Evolutionary conservation across 2,888 invertebrate genomes (phyloP).

Genomic region (Ceramica pisi): DNA sequence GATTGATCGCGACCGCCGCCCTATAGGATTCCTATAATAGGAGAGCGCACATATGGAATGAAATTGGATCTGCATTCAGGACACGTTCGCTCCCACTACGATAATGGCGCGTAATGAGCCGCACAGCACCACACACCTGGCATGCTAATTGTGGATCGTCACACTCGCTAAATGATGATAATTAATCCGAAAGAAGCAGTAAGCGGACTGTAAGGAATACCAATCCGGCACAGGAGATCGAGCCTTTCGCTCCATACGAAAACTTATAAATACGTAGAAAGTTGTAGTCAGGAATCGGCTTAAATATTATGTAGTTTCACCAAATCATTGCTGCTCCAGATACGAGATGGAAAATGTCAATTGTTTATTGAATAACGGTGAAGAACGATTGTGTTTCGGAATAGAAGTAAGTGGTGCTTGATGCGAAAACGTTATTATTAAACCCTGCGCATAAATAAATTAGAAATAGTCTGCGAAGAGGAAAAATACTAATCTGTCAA

Average conservation of each 20-base stretch:
- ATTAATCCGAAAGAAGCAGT: slow-evolving; percentile 75
- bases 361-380: slow-evolving; percentile 23
- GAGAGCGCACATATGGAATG: slow-evolving; percentile 74
- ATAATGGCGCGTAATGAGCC: slow-evolving; percentile 85
- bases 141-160: slow-evolving; percentile 79
- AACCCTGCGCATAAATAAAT: slow-evolving; percentile 13
- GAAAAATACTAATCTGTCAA: slow-evolving; percentile 12
- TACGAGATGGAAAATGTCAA: slow-evolving; percentile 28
- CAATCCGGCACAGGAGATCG: slow-evolving; percentile 47
- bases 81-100: slow-evolving; percentile 81
- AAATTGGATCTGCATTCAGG: slow-evolving; percentile 76
- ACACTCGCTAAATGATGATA: slow-evolving; percentile 74
- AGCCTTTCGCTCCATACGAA: slow-evolving; percentile 60
- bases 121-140: slow-evolving; percentile 74
- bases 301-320: slow-evolving; percentile 38
- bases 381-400: slow-evolving; percentile 18
- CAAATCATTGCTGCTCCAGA: slow-evolving; percentile 34
- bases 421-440: slow-evolving; percentile 20
- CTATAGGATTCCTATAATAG: slow-evolving; percentile 63
- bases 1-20: slow-evolving; percentile 72
- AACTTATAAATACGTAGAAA: slow-evolving; percentile 57
- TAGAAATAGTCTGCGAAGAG: slow-evolving; percentile 14
- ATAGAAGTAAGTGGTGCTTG: not conserved
- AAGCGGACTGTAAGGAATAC: slow-evolving; percentile 55
- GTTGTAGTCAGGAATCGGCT: slow-evolving; percentile 42